Evolutionary conservation across 2,888 invertebrate genomes (phyloP).

Genomic region (Nipponacmea schrenckii): DNA sequence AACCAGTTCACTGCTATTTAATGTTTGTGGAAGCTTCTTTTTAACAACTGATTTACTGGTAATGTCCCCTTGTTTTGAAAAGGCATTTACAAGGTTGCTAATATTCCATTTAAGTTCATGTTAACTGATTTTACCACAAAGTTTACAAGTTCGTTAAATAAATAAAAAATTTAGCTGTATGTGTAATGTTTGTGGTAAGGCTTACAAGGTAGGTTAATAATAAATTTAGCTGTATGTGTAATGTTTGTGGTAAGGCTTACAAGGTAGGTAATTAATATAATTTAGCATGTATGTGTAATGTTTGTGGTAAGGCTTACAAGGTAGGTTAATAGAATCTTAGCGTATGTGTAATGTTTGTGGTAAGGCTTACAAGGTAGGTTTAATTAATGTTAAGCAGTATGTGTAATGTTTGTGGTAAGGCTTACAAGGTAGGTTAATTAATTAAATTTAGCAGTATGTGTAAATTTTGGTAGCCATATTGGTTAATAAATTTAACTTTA

Average conservation of each 20-base stretch:
- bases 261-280: constrained; percentile 65
- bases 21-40: too few relatives aligned
- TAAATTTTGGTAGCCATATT: too few relatives aligned
- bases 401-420: constrained; percentile 41
- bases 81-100: too few relatives aligned
- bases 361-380: background rate
- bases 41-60: too few relatives aligned
- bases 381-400: too few relatives aligned
- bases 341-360: too few relatives aligned
- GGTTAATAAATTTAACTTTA: constrained; percentile 62
- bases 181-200: constrained; percentile 41
- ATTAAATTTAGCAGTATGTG: background rate
- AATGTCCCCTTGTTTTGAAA: too few relatives aligned
- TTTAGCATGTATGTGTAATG: constrained; percentile 63
- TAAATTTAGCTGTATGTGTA: too few relatives aligned
- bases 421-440: background rate
- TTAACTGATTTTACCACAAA: constrained; percentile 68
- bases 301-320: constrained; percentile 68
- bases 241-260: constrained; percentile 47
- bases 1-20: too few relatives aligned
- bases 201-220: background rate
- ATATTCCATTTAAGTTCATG: too few relatives aligned
- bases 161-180: too few relatives aligned
- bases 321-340: constrained; percentile 43
- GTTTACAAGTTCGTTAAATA: constrained; percentile 62